Evolutionary conservation across 2,797 vertebrate species (phyloP).

Genomic region (Chelidonichthys spinosus): DNA sequence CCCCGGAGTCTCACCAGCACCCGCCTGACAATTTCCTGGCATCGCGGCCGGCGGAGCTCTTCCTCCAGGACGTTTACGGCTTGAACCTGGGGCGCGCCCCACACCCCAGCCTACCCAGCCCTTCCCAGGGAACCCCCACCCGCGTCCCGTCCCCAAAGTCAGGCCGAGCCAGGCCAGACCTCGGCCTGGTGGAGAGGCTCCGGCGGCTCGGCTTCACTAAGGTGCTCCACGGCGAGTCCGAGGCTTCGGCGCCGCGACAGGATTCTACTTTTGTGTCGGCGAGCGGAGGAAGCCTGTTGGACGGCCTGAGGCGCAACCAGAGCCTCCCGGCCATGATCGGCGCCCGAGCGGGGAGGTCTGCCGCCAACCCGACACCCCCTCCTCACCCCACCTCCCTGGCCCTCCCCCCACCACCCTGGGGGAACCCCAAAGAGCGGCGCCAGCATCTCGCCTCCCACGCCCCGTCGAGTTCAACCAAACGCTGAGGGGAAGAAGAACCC

Average conservation of each 20-base stretch:
- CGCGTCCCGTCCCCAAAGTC: background rate
- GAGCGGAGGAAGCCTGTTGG: conserved; percentile 88
- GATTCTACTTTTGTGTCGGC: conserved; percentile 90
- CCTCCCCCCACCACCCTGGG: conserved; percentile 84
- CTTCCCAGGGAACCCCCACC: conserved; percentile 48
- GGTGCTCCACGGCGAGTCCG: conserved; percentile 79
- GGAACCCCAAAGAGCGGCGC: conserved; percentile 80
- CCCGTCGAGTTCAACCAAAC: conserved; percentile 61
- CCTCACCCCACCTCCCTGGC: conserved; percentile 85
- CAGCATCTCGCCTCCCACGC: conserved; percentile 65
- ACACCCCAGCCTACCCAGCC: conserved; percentile 80
- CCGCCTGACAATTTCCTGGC: conserved; percentile 92
- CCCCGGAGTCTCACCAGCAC: conserved; percentile 81
- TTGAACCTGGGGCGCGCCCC: conserved; percentile 84
- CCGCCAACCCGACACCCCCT: conserved; percentile 71
- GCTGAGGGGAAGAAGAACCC: conserved; percentile 44
- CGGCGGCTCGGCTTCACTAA: conserved; percentile 91
- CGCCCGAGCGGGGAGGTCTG: conserved; percentile 80
- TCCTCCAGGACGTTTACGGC: conserved; percentile 94
- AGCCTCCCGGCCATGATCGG: conserved; percentile 93
- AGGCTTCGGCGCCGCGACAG: conserved; percentile 72
- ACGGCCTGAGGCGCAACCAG: conserved; percentile 93
- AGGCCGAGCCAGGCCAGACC: conserved; percentile 33
- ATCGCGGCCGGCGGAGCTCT: conserved; percentile 94
- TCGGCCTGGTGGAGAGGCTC: conserved; percentile 90